Base-by-base conservation (phyloP, 2,113 vertebrate genomes). In the Pluvialis apricaria region DNA sequence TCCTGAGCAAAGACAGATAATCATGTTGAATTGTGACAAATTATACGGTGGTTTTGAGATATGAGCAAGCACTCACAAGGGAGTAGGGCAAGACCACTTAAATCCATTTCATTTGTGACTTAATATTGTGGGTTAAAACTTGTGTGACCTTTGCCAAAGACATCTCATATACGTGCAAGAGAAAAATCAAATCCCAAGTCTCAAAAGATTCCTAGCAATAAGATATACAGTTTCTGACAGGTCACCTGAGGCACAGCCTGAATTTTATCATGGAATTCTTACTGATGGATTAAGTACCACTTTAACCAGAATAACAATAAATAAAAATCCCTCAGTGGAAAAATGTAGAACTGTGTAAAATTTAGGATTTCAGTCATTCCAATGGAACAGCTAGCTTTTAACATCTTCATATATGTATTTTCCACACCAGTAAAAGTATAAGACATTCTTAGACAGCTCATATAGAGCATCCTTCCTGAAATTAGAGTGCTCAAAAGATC, bases 131-230 rank as follows among this genome's bases (percentile, higher is more conserved):
- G 94, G 79, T 93, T 69, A 83, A 93, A 93, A 93, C 92, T 92
- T 88, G 86, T 15, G 69, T 84, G 65, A 95, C 90, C 92, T 96
- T 95, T 94, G 87, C 96, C 93, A 97, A 95, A 97, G 81, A 80
- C 72, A 45, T 89, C 81, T 86, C 42, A 44, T 38, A 45, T 49
- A 60, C 3, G 73, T 65, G 87, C 42, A 87, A 51, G 82, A 94
- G 90, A 75, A 96, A 92, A 90, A 75, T 87, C 92, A 96, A 94
- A 87, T 94, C 88, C 61, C 60, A 79, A 32, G 32, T 57, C 83
- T 86, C 92, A 89, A 73, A 94, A 95, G 94, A 94, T 92, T 92
- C 76, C 82, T 51, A 68, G 73, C 76, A 85, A 64, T 86, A 94
- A 85, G 64, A 91, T 96, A 86, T 79, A 87, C 68, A 64, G 89